Evolutionary conservation across 2,797 vertebrate genomes (phyloP), one percentile per base, ranked within the genome.

Genomic region (Eidolon dupreanum): DNA sequence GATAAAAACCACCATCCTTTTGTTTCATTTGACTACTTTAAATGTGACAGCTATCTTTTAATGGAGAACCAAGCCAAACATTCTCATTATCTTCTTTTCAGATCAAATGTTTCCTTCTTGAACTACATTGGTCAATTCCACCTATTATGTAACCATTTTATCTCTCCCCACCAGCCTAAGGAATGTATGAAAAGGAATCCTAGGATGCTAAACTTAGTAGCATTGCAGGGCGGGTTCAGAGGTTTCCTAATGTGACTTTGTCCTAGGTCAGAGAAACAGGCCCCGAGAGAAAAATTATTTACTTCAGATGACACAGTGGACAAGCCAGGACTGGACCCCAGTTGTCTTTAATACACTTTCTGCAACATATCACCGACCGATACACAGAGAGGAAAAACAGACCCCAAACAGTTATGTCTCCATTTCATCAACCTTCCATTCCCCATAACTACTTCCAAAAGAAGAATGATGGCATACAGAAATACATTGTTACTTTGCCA

Each of bases 11-110:
- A 73, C 66, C 65, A 88, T 93, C 26, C 83, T 53, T 90, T 83
- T 85, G 41, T 70, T 81, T 24, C 41, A 17, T 73, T 70, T 49
- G n/a, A n/a, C 78, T 77, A 33, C 38, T 87, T 92, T 28, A 74
- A 55, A 36, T 90, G 17, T 73, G 33, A 86, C 9, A 89, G 20
- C 57, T 55, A 70, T 59, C 38, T 82, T 71, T 90, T 61, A 92
- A 57, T 46, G 33, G 33, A 73, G 46, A 92, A 82, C 31, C n/a
- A 31, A 85, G 70, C 9, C 36, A 95, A 90, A 89, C 51, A 11
- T 57, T 94, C 53, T 38, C 33, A 49, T 82, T 93, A 71, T 84
- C 94, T 96, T 85, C 43, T 12, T 93, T 71, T 26, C 49, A 91
- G 78, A 74, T 31, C 31, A 75, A 91, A 63, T 28, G 20, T 5